Evolutionary conservation across 2,888 invertebrate species (phyloP), one percentile per base, ranked within the genome.

Genomic region (Ashinkailepas kermadecensis): DNA sequence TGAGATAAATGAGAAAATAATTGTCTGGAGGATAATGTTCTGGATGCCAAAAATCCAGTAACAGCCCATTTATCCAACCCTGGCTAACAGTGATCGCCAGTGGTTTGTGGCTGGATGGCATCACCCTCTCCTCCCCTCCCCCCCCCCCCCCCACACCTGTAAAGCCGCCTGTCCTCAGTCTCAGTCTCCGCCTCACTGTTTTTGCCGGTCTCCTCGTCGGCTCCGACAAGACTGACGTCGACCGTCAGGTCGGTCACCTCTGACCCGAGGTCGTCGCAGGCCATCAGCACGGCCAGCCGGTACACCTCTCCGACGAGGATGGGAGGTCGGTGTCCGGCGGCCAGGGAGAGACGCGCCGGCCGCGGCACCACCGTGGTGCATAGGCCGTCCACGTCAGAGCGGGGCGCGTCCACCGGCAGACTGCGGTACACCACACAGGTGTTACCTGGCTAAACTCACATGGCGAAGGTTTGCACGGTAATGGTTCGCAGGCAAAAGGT

Each of bases 331-430:
- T 74, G 74, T 9, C 56, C 74, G 74, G 56, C 74, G 21, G 4
- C 18, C 21, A 74, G 74, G 18, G 56, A 9, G 54, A 74, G 56
- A 9, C 74, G 74, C 7, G 74, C 54, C 18, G 74, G 74, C 74
- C 74, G 74, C 21, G 74, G 56, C 74, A 74, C 74, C 54, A 74
- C 74, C 21, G 74, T 56, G 54, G 74, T 11, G 21, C 74, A 74
- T 18, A 74, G 74, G 3, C 74, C 74, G 9, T 56, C 74, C 54
- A 74, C 18, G 8, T 74, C 56, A 0, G 54, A 18, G 74, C 8
- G 15, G 1, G 74, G 54, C 21, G 13, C 56, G 54, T 56, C 74
- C 74, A 56, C 74, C 54, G 74, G 56, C 74, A 74, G 54, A 11
- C 74, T 74, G 74, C 3, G 21, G 74, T 39, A 3, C 39, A 39